Percentiles rank a stretch among this genome's conserved stretches.
phyloP scores from a whole-genome alignment of 1,140 invertebrate species.

The Globodera rostochiensis region DNA sequence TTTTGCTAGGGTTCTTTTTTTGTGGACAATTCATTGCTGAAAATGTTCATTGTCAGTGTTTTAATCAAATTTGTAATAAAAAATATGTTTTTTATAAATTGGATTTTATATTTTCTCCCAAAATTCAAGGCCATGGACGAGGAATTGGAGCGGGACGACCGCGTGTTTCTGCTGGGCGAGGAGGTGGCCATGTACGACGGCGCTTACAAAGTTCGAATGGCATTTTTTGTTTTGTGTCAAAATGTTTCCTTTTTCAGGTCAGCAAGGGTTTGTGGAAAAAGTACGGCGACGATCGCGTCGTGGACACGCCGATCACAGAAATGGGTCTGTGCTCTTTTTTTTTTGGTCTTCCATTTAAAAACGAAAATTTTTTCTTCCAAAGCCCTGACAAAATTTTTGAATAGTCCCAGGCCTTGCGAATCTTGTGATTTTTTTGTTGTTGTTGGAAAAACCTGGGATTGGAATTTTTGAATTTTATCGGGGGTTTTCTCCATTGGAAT shows the following conservation, averaged over 20 bases:
- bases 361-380: too few relatives aligned
- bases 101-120: too few relatives aligned
- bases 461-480: too few relatives aligned
- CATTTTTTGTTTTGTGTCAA: slow-evolving; percentile 12
- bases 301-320: slow-evolving; percentile 98
- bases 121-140: slow-evolving; percentile 83
- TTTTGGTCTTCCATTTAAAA: too few relatives aligned
- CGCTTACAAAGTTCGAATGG: slow-evolving; percentile 79
- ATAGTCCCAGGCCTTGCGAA: background rate
- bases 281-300: slow-evolving; percentile 92
- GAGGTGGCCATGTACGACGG: slow-evolving; percentile 99
- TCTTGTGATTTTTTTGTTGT: slow-evolving; percentile 64
- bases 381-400: background rate
- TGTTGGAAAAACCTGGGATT: too few relatives aligned
- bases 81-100: too few relatives aligned
- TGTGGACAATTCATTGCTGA: too few relatives aligned
- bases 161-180: slow-evolving; percentile 91
- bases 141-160: slow-evolving; percentile 90
- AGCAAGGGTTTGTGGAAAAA: slow-evolving; percentile 95
- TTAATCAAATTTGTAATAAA: too few relatives aligned
- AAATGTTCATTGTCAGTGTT: too few relatives aligned
- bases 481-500: too few relatives aligned
- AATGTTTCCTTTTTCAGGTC: slow-evolving; percentile 69
- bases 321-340: slow-evolving; percentile 85
- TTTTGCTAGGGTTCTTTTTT: too few relatives aligned